Evolutionary conservation across 64 coral and sea anemone species (phyloP), one percentile per base, ranked within the genome.

Genomic region (Astreopora myriophthalma): DNA sequence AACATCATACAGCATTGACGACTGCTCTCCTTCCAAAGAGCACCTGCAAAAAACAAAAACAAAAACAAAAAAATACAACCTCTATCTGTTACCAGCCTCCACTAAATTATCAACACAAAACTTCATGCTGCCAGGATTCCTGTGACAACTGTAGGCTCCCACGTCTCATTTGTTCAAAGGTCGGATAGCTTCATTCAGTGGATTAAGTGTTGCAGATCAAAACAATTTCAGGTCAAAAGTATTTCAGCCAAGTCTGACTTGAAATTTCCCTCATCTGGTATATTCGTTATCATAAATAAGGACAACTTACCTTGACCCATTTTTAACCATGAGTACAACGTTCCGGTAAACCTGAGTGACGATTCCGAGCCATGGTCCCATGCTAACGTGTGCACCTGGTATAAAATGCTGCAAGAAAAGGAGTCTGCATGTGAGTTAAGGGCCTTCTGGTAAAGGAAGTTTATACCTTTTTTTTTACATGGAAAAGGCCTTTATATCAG

Each of bases 311-410:
- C 94, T 95, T 74, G 94, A 69, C 33, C 97, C 94, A 85, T 99
- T 99, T 46, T 98, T 98, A 17, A 99, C 49, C 66, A 86, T 96
- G 6, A 99, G 65, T 23, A 90, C 71, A 69, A 99, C 67, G 52
- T 87, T 90, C 12, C 80, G 80, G 42, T 96, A 61, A 16, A 84
- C 63, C 33, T 99, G 91, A 44, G 68, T 93, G 11, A 99, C 86
- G 17, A 87, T 48, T 10, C 97, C 97, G 24, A 99, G 38, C 97
- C 97, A 99, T 0, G 97, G 97, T 34, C 97, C 97, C 63, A 99
- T 32, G 25, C 94, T 86, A 0, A 99, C 87, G 64, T 93, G 97
- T 9, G 92, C 83, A 74, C 94, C 76, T 32, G 79, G 87, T 22
- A 99, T 38, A 75, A 91, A 84, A 29, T 91, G 73, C 87, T 92